Percentiles rank a stretch among this genome's conserved stretches.
phyloP scores from a whole-genome alignment of 2,113 vertebrate species.

The Ciconia stormi region DNA sequence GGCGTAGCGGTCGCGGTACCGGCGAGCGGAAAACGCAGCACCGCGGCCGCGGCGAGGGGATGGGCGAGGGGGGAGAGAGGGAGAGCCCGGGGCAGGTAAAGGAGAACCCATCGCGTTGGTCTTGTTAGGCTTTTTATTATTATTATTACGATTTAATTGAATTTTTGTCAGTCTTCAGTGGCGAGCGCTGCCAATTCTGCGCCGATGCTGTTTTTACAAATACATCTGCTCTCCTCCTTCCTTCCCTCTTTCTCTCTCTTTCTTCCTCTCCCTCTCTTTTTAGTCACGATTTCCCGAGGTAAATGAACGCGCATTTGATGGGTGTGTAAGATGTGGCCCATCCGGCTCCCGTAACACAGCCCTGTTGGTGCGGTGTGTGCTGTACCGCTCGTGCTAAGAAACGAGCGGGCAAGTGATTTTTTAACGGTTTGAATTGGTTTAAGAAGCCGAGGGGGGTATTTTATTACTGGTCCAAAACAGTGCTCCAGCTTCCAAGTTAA shows the following conservation, averaged over 20 bases:
- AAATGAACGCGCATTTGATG: neutral
- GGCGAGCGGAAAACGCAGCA: neutral
- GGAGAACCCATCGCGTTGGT: neutral
- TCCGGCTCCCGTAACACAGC: neutral
- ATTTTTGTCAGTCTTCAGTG: neutral
- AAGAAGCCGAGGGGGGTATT: neutral
- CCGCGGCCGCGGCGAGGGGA: neutral
- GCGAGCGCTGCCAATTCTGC: neutral
- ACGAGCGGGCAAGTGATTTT: neutral
- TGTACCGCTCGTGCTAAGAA: neutral
- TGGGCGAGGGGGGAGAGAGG: neutral
- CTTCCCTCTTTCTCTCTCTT: neutral
- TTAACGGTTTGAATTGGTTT: neutral
- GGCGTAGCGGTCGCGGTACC: neutral
- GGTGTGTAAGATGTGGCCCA: constrained; percentile 3
- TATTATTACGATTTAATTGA: neutral
- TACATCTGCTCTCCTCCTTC: neutral
- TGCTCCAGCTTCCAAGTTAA: neutral
- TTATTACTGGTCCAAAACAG: neutral
- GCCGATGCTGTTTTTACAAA: neutral
- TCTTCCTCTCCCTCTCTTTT: neutral
- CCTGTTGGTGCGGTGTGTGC: neutral
- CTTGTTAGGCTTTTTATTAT: neutral
- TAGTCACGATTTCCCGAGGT: neutral
- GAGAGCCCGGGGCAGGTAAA: constrained; percentile 16